A percentile compares a stretch with the other conserved stretches of the same genome.
These are phyloP conservation scores for Myrmophylax atrothorax DNA, from an alignment of 2,113 vertebrate species.

Conservation along the genomic window DNA sequence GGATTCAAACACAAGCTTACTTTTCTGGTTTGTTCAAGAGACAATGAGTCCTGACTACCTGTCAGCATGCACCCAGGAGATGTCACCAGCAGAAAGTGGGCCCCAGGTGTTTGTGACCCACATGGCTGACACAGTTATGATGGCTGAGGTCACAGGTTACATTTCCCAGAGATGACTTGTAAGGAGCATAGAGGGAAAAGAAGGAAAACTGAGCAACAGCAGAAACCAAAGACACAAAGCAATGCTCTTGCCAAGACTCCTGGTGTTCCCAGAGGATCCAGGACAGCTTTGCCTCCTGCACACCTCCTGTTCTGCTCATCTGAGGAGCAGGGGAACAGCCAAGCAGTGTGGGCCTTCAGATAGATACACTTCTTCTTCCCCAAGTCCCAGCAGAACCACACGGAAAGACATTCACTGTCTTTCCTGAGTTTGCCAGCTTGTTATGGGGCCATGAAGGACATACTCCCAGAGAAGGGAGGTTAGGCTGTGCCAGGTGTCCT, in stretches of 20 bases:
- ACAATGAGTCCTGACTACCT: conserved; percentile 60
- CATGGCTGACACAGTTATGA: neutral
- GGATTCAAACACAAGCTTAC: conserved; percentile 49
- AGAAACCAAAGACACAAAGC: neutral
- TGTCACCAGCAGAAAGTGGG: conserved; percentile 4
- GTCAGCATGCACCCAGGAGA: neutral
- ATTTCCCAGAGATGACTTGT: neutral
- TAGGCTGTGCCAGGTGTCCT: neutral
- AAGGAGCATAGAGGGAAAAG: neutral
- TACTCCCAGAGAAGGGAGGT: neutral
- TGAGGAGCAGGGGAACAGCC: neutral
- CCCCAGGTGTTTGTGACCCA: conserved; percentile 15
- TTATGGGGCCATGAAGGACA: neutral
- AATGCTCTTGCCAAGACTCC: neutral
- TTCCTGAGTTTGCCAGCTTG: neutral
- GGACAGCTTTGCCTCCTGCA: neutral
- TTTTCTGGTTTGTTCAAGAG: conserved; percentile 18
- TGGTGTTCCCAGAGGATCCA: neutral
- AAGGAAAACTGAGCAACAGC: neutral
- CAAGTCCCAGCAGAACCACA: neutral
- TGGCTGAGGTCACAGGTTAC: conserved; percentile 28
- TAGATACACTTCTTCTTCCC: neutral
- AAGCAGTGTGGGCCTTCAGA: neutral
- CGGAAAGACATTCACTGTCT: neutral
- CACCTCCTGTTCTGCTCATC: neutral